Percentiles rank a stretch among this genome's conserved stretches.
Evolutionary conservation across 1,140 invertebrate species (phyloP).

Genomic region (Atta colombica): DNA sequence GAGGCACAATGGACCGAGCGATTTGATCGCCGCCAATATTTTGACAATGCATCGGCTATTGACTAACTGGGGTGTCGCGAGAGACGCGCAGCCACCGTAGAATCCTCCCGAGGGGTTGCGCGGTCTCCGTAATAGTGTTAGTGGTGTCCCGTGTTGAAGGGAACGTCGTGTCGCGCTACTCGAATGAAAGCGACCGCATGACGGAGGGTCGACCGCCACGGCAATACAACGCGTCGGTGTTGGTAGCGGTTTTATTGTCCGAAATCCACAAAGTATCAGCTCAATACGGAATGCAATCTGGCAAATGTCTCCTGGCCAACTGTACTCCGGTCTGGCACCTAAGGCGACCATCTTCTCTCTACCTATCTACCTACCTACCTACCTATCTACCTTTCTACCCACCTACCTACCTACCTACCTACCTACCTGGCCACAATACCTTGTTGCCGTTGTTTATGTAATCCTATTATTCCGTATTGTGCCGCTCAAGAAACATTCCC

Average conservation of each 20-base stretch:
- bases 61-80: conserved; percentile 57
- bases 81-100: conserved; percentile 63
- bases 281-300: conserved; percentile 77
- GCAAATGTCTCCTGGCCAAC: conserved; percentile 81
- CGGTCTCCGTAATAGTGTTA: conserved; percentile 10
- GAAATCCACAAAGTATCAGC: conserved; percentile 83
- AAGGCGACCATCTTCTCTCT: conserved; percentile 45
- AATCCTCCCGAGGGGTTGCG: conserved; percentile 63
- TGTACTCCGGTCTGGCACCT: conserved; percentile 57
- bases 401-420: conserved; percentile 72
- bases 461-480: conserved; percentile 86
- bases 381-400: conserved; percentile 63
- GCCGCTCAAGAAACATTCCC: conserved; percentile 75
- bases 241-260: conserved; percentile 78
- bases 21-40: conserved; percentile 85
- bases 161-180: conserved; percentile 51
- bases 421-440: conserved; percentile 81
- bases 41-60: conserved; percentile 85
- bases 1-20: conserved; percentile 74
- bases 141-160: conserved; percentile 67
- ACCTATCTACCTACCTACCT: conserved; percentile 45
- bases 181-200: conserved; percentile 70
- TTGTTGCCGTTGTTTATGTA: conserved; percentile 86
- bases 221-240: conserved; percentile 58
- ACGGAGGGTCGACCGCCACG: conserved; percentile 66